Conservation (phyloP, 2,113 vertebrate species). For the Rhinopithecus roxellana region DNA sequence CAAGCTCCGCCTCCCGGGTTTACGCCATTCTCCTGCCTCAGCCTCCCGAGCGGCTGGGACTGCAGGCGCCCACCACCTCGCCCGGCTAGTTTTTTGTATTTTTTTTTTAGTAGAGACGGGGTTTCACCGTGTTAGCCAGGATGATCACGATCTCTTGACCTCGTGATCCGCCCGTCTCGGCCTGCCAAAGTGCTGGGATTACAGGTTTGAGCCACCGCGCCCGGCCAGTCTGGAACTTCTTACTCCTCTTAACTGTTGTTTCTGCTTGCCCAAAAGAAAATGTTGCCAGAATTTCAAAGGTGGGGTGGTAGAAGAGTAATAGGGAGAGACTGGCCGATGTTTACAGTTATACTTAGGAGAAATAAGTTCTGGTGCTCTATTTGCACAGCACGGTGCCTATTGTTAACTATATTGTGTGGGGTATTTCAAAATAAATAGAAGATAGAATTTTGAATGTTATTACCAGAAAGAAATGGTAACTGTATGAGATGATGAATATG, state of each 20-base stretch:
- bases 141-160: no score
- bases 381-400: neutral
- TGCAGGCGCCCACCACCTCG: no score
- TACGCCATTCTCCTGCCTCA: no score
- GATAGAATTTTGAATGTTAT: neutral
- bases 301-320: no score
- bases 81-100: no score
- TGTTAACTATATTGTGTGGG: neutral
- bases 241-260: neutral
- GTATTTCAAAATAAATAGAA: neutral
- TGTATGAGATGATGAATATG: neutral
- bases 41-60: no score
- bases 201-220: no score
- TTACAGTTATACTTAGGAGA: neutral
- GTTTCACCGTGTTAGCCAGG: no score
- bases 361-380: neutral
- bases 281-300: neutral
- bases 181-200: no score
- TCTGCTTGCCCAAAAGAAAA: neutral
- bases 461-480: neutral
- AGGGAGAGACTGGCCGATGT: neutral
- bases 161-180: no score
- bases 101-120: no score
- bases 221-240: neutral
- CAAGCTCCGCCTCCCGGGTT: no score